Percentiles rank a stretch among this genome's conserved stretches.
phyloP scores from a whole-genome alignment of 2,113 vertebrate genomes.

The Pygoscelis antarcticus region DNA sequence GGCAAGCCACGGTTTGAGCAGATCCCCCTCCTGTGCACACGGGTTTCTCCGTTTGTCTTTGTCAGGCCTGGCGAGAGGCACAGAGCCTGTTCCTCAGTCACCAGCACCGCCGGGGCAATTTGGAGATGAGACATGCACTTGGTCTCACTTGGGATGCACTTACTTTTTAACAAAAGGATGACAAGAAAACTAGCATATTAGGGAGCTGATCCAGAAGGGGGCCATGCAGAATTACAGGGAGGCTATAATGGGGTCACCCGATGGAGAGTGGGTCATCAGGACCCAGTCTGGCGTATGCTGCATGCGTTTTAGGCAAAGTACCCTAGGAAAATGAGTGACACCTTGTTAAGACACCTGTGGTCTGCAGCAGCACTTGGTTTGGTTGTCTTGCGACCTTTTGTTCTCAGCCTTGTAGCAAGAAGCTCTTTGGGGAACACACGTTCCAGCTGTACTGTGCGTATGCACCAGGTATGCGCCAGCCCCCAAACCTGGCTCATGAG shows the following conservation, averaged over 20 bases:
- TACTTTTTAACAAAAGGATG: background rate
- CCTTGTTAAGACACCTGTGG: background rate
- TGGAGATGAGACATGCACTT: rapidly evolving
- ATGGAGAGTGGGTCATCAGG: background rate
- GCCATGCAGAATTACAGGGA: background rate
- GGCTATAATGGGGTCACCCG: rapidly evolving
- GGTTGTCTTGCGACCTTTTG: background rate
- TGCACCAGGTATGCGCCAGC: rapidly evolving
- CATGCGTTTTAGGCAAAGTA: background rate
- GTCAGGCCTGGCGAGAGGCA: background rate
- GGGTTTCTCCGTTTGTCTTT: background rate
- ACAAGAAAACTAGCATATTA: background rate
- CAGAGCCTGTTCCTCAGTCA: background rate
- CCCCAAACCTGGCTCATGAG: background rate
- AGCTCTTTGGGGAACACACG: background rate
- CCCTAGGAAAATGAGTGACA: background rate
- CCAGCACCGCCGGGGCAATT: background rate
- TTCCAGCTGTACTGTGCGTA: rapidly evolving
- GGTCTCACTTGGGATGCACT: background rate
- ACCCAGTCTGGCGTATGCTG: no score
- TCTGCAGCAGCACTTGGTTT: background rate
- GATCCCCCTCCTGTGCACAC: rapidly evolving
- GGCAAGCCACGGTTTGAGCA: background rate
- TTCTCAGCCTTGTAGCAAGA: background rate
- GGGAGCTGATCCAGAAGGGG: background rate